Base-by-base conservation (phyloP, 2,113 vertebrate species). In the Gallinago undulata region DNA sequence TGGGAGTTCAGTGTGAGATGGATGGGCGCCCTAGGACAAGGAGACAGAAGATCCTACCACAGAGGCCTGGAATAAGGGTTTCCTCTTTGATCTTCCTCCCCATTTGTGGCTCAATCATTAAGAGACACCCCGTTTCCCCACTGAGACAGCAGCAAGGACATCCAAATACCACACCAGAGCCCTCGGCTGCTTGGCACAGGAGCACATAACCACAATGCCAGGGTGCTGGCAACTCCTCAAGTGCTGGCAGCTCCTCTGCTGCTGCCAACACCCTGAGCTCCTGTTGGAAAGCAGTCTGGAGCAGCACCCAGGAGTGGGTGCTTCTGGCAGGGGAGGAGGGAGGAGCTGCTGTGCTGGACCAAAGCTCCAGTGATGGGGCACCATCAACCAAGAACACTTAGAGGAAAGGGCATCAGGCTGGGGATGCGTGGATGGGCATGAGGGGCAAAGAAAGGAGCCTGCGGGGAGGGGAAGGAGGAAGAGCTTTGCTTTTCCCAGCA, bases 401-500 rank as follows among this genome's bases (percentile, higher is more conserved):
- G 0, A 23, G 62, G 43, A 85, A 57, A 66, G 75, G 50, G 23
- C 35, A 35, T 77, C 1, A 15, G 72, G 27, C 56, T 95, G 56
- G 56, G 35, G 8, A 47, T 0, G 0, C 13, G 16, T 28, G 33
- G 18, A 18, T 0, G 2, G 47, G 62, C 30, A n/a, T 23, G 15
- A 90, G 25, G 27, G 48, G 60, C 39, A 39, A 76, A 53, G 66
- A 75, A 50, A 59, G 9, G 55, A 76, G 19, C 28, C 12, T 47
- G 3, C 31, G 80, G 63, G 33, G 70, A 80, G 41, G n/a, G 63
- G 18, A 84, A 77, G 27, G 28, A 84, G 63, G 17, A 63, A 47
- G 45, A 83, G 12, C 60, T 69, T 86, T 90, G 83, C 64, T 93
- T 45, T 75, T 78, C 21, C 13, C 7, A 11, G 79, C 1, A 1